Evolutionary conservation across 2,113 vertebrate species (phyloP).

Genomic region (Rhea americana): DNA sequence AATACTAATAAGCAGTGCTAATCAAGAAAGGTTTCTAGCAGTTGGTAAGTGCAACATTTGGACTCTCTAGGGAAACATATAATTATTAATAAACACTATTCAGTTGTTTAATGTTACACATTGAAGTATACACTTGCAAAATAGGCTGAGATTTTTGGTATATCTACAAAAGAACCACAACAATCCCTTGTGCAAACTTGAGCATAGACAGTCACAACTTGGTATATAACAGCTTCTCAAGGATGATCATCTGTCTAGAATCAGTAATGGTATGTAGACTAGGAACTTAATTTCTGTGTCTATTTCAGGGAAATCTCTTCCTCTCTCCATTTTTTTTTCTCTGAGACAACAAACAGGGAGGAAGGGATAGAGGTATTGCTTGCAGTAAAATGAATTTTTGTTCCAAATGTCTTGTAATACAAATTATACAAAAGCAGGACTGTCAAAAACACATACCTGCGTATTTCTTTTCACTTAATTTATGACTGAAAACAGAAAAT

Average conservation of each 20-base stretch:
- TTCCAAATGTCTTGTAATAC: not conserved
- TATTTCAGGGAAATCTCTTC: not conserved
- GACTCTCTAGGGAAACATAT: not conserved
- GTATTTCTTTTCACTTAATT: not conserved
- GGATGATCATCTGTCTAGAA: not conserved
- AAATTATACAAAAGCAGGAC: not conserved
- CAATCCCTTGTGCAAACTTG: not conserved
- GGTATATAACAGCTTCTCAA: not conserved
- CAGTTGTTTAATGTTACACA: not conserved
- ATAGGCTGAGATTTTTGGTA: not conserved
- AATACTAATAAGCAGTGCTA: not conserved
- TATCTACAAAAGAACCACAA: not conserved
- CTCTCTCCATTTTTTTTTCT: not conserved
- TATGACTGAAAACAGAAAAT: not conserved
- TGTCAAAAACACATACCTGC: not conserved
- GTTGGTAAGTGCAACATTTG: not conserved
- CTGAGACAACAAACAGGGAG: not conserved
- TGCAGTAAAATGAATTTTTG: not conserved
- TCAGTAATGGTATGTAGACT: fast-evolving
- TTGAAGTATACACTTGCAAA: not conserved
- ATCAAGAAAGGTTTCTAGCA: not conserved
- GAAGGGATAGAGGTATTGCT: not conserved
- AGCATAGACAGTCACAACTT: not conserved
- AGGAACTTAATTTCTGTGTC: not conserved
- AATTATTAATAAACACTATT: not conserved